Conservation (phyloP, 2,113 vertebrate genomes). For the Chaenogobius annularis region DNA sequence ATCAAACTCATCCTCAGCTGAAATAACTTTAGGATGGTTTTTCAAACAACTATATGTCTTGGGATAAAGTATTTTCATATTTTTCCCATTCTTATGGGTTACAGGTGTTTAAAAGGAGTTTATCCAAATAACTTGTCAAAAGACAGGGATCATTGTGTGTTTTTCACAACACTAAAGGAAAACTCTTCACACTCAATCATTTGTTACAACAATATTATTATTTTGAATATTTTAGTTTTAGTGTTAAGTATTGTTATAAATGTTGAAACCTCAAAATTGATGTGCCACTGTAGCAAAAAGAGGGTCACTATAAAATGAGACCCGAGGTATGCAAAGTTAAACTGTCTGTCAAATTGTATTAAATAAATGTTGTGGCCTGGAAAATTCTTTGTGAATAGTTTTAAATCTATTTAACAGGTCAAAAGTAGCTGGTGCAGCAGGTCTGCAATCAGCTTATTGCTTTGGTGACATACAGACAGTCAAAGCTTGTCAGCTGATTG, state of each 20-base stretch:
- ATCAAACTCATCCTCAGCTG: background rate
- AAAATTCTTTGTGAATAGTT: conserved; percentile 1
- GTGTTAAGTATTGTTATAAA: background rate
- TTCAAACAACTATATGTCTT: background rate
- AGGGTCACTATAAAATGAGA: background rate
- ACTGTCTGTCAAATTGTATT: background rate
- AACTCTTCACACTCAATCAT: background rate
- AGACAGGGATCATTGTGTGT: too few relatives aligned
- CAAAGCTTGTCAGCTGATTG: conserved; percentile 50
- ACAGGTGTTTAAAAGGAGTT: too few relatives aligned
- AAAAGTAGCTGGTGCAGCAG: conserved; percentile 7
- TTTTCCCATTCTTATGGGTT: too few relatives aligned
- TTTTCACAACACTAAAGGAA: background rate
- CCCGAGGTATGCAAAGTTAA: too few relatives aligned
- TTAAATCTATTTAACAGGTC: conserved; percentile 1
- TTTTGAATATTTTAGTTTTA: background rate
- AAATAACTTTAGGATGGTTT: background rate
- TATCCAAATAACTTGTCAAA: too few relatives aligned
- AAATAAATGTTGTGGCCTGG: background rate
- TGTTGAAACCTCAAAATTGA: background rate
- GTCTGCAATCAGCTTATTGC: conserved; percentile 39
- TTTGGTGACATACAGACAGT: conserved; percentile 24
- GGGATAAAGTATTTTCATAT: too few relatives aligned
- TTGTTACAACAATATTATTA: background rate
- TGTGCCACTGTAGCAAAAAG: background rate